Conservation (phyloP, 2,797 vertebrate species). For the Pantherophis vulpinus region DNA sequence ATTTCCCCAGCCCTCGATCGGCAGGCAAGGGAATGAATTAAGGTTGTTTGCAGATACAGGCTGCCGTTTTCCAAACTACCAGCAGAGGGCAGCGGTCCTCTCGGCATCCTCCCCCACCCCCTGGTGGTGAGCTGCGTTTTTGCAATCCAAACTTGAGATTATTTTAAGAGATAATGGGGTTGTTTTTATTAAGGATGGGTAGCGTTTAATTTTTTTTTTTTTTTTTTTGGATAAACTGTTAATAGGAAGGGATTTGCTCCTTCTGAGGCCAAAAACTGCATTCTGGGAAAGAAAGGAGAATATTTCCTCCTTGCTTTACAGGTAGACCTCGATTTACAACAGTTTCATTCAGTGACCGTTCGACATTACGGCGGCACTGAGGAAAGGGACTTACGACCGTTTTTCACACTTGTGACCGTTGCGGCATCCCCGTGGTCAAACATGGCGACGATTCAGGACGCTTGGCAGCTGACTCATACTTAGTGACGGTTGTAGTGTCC, state of each 20-base stretch:
- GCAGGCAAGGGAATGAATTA: too few species aligned
- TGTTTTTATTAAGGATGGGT: background rate
- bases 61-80: background rate
- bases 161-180: background rate
- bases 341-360: background rate
- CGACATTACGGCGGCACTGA: too few species aligned
- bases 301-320: background rate
- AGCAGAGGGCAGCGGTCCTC: background rate
- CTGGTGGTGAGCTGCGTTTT: background rate
- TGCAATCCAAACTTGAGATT: background rate
- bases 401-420: background rate
- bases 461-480: background rate
- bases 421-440: background rate
- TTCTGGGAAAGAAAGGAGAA: background rate
- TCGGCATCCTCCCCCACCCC: too few species aligned
- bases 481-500: background rate
- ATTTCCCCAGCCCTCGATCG: background rate
- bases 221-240: background rate
- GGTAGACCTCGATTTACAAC: background rate
- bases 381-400: fast-evolving
- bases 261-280: background rate
- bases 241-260: background rate
- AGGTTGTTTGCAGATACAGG: background rate
- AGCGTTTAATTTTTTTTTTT: background rate
- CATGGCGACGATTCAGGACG: background rate